Conservation (phyloP, 2,888 invertebrate species). For the Drosophila putrida region DNA sequence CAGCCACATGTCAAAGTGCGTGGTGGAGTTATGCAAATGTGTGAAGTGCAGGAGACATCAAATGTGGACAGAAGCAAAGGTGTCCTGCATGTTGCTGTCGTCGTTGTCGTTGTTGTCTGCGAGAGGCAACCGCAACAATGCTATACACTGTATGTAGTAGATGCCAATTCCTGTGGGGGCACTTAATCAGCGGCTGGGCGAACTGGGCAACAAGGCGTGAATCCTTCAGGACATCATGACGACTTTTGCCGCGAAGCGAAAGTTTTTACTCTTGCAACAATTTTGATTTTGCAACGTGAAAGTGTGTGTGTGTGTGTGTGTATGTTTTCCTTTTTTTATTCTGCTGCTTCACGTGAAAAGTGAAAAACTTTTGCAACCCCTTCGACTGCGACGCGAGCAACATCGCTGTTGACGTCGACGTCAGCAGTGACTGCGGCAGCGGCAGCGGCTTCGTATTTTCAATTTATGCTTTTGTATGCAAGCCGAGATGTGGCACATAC, state of each 20-base stretch:
- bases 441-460: constrained; percentile 69
- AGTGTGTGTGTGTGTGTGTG: constrained; percentile 8
- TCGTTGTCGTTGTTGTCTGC: constrained; percentile 35
- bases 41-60: constrained; percentile 48
- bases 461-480: constrained; percentile 77
- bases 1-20: constrained; percentile 77
- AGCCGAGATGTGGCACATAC: constrained; percentile 50
- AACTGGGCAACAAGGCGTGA: constrained; percentile 50
- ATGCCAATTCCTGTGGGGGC: not conserved
- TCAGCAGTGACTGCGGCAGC: constrained; percentile 26
- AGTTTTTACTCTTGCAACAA: constrained; percentile 59
- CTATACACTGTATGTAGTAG: constrained; percentile 30
- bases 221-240: constrained; percentile 50
- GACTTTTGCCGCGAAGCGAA: constrained; percentile 65
- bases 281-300: constrained; percentile 61
- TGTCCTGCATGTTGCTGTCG: constrained; percentile 31
- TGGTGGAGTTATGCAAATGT: constrained; percentile 76
- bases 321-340: constrained; percentile 32
- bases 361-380: constrained; percentile 75
- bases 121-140: constrained; percentile 55
- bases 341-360: constrained; percentile 67
- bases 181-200: constrained; percentile 63
- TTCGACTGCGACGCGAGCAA: constrained; percentile 48
- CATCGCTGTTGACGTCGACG: constrained; percentile 23
- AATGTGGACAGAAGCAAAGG: constrained; percentile 34